A percentile compares a stretch with the other conserved stretches of the same genome.
Evolutionary conservation across 2,888 invertebrate species (phyloP).

Genomic region (Notodonta dromedarius): DNA sequence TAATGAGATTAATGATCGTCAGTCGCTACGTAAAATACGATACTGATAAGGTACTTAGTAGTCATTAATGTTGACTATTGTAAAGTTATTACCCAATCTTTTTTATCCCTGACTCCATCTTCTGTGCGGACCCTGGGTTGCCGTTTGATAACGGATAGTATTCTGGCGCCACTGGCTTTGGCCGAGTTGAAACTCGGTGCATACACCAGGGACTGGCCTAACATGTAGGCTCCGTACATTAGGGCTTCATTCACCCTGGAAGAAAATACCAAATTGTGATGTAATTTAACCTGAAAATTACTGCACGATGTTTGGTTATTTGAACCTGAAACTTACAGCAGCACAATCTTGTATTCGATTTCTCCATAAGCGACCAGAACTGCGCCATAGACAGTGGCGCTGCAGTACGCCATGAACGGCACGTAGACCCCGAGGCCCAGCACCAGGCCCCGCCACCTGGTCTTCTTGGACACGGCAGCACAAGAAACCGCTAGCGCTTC

Average conservation of each 20-base stretch:
- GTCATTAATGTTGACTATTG: neutral
- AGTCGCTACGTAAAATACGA: no score
- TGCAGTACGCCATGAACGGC: slow-evolving; percentile 88
- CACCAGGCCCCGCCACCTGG: slow-evolving; percentile 87
- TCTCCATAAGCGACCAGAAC: slow-evolving; percentile 85
- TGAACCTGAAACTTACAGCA: slow-evolving; percentile 81
- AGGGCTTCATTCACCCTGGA: slow-evolving; percentile 88
- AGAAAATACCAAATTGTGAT: neutral
- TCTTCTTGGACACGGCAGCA: slow-evolving; percentile 81
- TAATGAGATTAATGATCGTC: no score
- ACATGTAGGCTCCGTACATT: slow-evolving; percentile 90
- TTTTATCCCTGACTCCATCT: slow-evolving; percentile 53
- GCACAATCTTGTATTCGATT: slow-evolving; percentile 86
- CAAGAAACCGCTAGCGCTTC: slow-evolving; percentile 77
- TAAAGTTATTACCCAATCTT: slow-evolving; percentile 62
- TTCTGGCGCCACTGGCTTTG: slow-evolving; percentile 71
- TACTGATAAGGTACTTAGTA: no score
- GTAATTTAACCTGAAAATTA: no score
- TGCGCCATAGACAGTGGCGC: slow-evolving; percentile 89
- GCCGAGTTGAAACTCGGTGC: slow-evolving; percentile 90
- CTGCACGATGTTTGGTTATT: no score
- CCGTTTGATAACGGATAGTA: slow-evolving; percentile 59
- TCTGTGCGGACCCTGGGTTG: slow-evolving; percentile 60
- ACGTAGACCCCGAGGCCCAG: slow-evolving; percentile 88
- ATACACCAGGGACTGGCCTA: slow-evolving; percentile 89